phyloP scores from a whole-genome alignment of 2,888 invertebrate species.

The Sminthurinus aureus region DNA sequence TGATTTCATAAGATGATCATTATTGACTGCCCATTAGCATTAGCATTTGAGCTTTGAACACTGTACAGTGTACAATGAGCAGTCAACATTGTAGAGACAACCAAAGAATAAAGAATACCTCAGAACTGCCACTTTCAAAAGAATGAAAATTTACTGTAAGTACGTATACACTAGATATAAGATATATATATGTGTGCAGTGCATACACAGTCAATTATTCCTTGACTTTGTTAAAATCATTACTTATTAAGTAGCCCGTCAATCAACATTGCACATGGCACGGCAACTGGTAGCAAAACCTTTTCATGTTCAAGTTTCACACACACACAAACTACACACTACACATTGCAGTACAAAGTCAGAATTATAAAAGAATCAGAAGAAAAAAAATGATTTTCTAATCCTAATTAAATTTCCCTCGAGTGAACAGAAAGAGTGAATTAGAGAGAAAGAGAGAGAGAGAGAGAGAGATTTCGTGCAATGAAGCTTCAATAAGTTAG shows the following conservation, averaged over 20 bases:
- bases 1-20: constrained; percentile 13
- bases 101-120: background rate
- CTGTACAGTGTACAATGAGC: no score
- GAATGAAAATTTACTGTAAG: background rate
- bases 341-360: no score
- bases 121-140: background rate
- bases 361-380: background rate
- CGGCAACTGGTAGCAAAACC: background rate
- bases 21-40: constrained; percentile 18
- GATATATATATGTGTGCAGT: background rate
- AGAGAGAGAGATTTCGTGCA: background rate
- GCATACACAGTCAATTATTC: constrained; percentile 29
- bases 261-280: constrained; percentile 33
- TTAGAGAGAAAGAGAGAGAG: no score
- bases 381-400: background rate
- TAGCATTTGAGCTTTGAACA: background rate
- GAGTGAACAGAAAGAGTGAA: no score
- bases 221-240: constrained; percentile 42
- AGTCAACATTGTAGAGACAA: background rate
- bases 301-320: constrained; percentile 15
- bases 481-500: background rate
- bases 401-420: background rate
- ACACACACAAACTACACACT: background rate
- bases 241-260: constrained; percentile 45
- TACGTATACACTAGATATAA: background rate